Base-by-base conservation (phyloP, 2,888 invertebrate species). In the Chloroclystis v-ata region DNA sequence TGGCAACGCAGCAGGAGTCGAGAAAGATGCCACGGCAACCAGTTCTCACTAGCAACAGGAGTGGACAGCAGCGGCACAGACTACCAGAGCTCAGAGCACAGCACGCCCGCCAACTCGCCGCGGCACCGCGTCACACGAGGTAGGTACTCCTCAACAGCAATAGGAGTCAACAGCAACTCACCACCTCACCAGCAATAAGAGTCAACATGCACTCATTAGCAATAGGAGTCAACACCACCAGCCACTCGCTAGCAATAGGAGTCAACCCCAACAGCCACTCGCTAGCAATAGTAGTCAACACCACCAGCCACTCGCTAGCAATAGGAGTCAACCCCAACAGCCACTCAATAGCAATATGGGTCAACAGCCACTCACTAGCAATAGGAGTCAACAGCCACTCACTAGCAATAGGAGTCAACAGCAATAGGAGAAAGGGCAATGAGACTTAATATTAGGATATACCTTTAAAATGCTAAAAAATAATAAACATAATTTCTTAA, bases 31-130 rank as follows among this genome's bases (percentile, higher is more conserved):
- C 89, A 89, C 1, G 85, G 82, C 16, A 82, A 38, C 39, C 33
- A 82, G 47, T 69, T 87, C 60, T 78, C 82, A 4, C 75, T 90
- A 11, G 86, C 89, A 0, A 89, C 90, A 10, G 89, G 90, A 0
- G 87, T 73, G n/a, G 91, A 91, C 64, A 91, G 90, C 73, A 92
- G 91, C 63, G 92, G 92, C 56, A 93, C 94, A 0, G 95, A 94
- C 43, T 95, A 95, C 78, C 92, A 94, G 66, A 95, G 95, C 63
- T 95, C 94, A 0, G 93, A 93, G 58, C 92, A 92, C 69, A 92
- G 93, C 78, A 94, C 94, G 0, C 94, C 95, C 46, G 95, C 94
- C 54, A 94, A 95, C 26, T 89, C 93, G 20, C 94, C 94, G 49
- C 83, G 92, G 13, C 82, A 74, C 52, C 69, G 81, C 2, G 49